Percentiles rank a stretch among this genome's conserved stretches.
phyloP scores from a whole-genome alignment of 92 coral and sea anemone species.

The Porites divaricata region DNA sequence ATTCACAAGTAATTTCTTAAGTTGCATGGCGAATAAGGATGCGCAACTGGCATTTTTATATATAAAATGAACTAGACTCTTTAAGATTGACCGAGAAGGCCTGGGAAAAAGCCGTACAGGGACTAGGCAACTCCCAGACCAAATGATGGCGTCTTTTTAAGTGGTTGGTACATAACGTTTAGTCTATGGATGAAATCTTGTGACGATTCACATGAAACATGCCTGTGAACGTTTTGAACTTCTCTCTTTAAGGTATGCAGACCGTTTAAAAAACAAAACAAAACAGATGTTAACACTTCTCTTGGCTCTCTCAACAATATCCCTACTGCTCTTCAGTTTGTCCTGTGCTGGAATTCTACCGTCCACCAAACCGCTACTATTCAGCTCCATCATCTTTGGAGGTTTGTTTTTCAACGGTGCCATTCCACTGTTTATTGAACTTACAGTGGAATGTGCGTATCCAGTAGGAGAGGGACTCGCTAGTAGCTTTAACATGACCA shows the following conservation, averaged over 20 bases:
- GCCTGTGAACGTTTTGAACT: too few species aligned
- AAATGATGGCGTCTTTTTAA: too few species aligned
- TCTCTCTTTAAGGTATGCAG: slow-evolving; percentile 50
- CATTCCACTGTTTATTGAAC: slow-evolving; percentile 64
- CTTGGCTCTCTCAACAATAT: slow-evolving; percentile 51
- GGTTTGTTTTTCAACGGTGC: slow-evolving; percentile 67
- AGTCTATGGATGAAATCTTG: too few species aligned
- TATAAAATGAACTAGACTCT: too few species aligned
- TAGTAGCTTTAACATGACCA: slow-evolving; percentile 43
- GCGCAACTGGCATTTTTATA: too few species aligned
- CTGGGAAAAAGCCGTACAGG: too few species aligned
- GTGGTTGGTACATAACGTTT: too few species aligned
- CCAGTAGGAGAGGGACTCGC: slow-evolving; percentile 72
- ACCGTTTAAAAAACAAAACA: slow-evolving; percentile 58
- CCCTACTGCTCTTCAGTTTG: slow-evolving; percentile 60
- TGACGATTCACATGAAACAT: too few species aligned
- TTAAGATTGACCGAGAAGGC: too few species aligned
- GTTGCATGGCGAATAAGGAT: too few species aligned
- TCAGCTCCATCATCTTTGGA: slow-evolving; percentile 55
- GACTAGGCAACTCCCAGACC: too few species aligned
- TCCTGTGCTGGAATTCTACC: slow-evolving; percentile 73
- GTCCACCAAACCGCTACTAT: slow-evolving; percentile 58
- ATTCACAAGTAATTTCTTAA: too few species aligned
- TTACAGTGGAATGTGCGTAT: slow-evolving; percentile 70
- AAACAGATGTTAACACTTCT: slow-evolving; percentile 55